Percentiles rank a stretch among this genome's conserved stretches.
phyloP scores from a whole-genome alignment of 2,797 vertebrate species.

The Platalea minor region DNA sequence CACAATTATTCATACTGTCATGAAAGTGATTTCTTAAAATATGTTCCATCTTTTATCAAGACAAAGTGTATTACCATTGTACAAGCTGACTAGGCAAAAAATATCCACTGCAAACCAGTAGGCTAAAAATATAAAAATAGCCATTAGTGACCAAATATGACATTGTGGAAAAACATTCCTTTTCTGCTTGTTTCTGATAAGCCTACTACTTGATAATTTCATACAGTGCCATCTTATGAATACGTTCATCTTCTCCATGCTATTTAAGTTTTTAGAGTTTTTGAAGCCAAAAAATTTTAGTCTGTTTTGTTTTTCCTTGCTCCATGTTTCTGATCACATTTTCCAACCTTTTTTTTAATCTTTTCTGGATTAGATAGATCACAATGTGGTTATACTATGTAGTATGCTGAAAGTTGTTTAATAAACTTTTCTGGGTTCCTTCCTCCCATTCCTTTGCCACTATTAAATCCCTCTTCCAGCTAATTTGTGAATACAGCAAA shows the following conservation, averaged over 20 bases:
- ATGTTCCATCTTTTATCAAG: background rate
- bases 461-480: background rate
- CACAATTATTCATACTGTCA: background rate
- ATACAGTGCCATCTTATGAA: background rate
- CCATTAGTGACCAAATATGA: background rate
- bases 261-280: background rate
- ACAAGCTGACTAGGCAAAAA: background rate
- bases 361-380: background rate
- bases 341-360: background rate
- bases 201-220: background rate
- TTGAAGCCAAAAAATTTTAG: background rate
- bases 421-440: background rate
- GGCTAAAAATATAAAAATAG: background rate
- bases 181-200: background rate
- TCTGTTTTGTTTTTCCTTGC: background rate
- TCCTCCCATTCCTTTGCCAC: background rate
- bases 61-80: background rate
- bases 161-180: background rate
- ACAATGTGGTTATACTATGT: background rate
- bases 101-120: background rate
- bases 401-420: background rate
- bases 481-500: background rate
- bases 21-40: background rate
- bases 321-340: background rate
- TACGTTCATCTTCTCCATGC: background rate